Evolutionary conservation across 1,140 invertebrate species (phyloP).

Genomic region (Calephelis virginiensis): DNA sequence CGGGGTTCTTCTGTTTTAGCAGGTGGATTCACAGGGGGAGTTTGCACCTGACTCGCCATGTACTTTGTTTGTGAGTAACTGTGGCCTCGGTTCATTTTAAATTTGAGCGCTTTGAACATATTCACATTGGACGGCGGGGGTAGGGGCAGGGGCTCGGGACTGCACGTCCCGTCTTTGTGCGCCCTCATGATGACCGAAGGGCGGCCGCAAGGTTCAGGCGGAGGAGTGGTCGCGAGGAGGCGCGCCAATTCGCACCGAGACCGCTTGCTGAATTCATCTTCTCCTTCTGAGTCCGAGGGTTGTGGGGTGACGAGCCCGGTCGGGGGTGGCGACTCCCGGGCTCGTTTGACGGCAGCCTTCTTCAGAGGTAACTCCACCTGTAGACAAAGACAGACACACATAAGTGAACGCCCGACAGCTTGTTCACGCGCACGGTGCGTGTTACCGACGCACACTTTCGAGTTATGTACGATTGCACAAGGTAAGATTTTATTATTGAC

Average conservation of each 20-base stretch:
- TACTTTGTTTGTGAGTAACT: constrained; percentile 80
- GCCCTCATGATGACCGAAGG: constrained; percentile 88
- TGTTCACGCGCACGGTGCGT: constrained; percentile 63
- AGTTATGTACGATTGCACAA: constrained; percentile 62
- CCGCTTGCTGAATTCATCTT: constrained; percentile 75
- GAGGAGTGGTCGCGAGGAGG: constrained; percentile 65
- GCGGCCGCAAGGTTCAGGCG: constrained; percentile 61
- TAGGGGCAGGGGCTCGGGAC: constrained; percentile 68
- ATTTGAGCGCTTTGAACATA: constrained; percentile 86
- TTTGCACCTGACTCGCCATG: constrained; percentile 50
- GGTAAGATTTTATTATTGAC: constrained; percentile 33
- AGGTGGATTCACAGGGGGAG: constrained; percentile 32
- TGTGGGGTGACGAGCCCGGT: constrained; percentile 78
- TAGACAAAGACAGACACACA: constrained; percentile 62
- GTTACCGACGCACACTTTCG: constrained; percentile 56
- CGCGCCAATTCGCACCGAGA: constrained; percentile 67
- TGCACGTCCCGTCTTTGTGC: constrained; percentile 86
- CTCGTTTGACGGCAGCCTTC: constrained; percentile 61
- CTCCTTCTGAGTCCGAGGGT: constrained; percentile 79
- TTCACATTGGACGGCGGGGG: constrained; percentile 72
- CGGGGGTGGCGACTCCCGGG: constrained; percentile 47
- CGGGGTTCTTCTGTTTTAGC: constrained; percentile 44
- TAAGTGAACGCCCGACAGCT: constrained; percentile 53
- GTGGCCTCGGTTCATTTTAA: constrained; percentile 86
- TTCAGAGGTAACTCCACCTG: constrained; percentile 72